Evolutionary conservation across 2,888 invertebrate species (phyloP).

Genomic region (Elmis aenea): DNA sequence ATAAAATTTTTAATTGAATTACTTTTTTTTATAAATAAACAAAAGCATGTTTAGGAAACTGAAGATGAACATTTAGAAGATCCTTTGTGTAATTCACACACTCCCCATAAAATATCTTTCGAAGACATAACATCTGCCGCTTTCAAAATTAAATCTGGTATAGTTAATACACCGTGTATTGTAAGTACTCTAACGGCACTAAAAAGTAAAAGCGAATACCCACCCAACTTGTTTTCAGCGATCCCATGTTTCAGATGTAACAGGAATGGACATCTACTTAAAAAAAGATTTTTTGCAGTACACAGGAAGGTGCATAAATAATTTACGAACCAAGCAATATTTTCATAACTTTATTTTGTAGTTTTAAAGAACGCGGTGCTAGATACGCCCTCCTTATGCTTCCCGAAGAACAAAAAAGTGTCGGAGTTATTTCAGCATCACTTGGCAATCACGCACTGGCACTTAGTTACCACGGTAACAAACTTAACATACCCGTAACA

Average conservation of each 20-base stretch:
- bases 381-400: constrained; percentile 77
- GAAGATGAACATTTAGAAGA: constrained; percentile 32
- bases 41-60: too few species aligned
- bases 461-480: constrained; percentile 64
- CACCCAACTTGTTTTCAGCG: constrained; percentile 59
- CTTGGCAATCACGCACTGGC: constrained; percentile 92
- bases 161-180: constrained; percentile 80
- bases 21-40: too few species aligned
- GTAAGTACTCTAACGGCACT: constrained; percentile 54
- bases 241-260: constrained; percentile 73
- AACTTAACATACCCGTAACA: constrained; percentile 58
- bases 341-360: constrained; percentile 37
- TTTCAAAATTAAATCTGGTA: constrained; percentile 78
- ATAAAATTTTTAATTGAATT: too few species aligned
- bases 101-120: constrained; percentile 69
- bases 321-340: neutral
- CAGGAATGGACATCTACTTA: constrained; percentile 82
- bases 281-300: constrained; percentile 93
- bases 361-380: constrained; percentile 94
- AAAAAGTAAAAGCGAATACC: too few species aligned
- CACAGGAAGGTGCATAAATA: constrained; percentile 80
- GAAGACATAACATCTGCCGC: constrained; percentile 88
- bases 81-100: constrained; percentile 59
- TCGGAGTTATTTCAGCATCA: constrained; percentile 88
- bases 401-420: constrained; percentile 61